phyloP scores from a whole-genome alignment of 2,113 vertebrate genomes.

The Eretmochelys imbricata region DNA sequence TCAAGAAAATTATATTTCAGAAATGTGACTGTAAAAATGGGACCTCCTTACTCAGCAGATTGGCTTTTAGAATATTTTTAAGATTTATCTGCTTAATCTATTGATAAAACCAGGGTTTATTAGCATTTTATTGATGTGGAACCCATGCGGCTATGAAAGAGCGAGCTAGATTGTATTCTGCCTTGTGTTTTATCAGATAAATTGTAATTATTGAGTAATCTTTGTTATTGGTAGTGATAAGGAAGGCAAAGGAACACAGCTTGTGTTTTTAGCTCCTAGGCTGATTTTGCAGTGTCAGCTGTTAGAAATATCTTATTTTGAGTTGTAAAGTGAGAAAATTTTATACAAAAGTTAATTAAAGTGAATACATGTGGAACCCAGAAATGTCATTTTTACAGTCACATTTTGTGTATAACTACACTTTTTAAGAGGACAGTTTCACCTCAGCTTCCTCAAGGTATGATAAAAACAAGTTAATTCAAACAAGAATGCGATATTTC shows the following conservation, averaged over 20 bases:
- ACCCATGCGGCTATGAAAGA: background rate
- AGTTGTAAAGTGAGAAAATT: background rate
- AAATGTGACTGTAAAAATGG: accelerated
- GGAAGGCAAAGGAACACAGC: background rate
- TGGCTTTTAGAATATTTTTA: background rate
- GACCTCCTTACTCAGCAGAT: background rate
- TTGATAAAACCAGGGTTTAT: background rate
- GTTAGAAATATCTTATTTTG: background rate
- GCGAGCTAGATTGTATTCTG: background rate
- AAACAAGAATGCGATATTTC: conserved; percentile 57
- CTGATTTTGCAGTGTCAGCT: background rate
- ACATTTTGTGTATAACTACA: conserved; percentile 26
- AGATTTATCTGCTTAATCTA: background rate
- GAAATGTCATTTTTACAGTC: conserved; percentile 62
- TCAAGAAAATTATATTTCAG: background rate
- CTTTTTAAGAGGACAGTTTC: background rate
- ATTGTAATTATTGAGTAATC: background rate
- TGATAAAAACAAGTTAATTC: conserved; percentile 43
- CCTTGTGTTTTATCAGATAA: background rate
- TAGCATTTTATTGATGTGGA: background rate
- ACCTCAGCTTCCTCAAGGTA: conserved; percentile 7
- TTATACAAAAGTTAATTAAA: conserved; percentile 36
- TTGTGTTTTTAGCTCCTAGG: background rate
- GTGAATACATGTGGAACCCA: background rate
- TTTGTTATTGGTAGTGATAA: background rate